Base-by-base conservation (phyloP, 2,888 invertebrate genomes). In the Galeopsomyia nigrocyanea region DNA sequence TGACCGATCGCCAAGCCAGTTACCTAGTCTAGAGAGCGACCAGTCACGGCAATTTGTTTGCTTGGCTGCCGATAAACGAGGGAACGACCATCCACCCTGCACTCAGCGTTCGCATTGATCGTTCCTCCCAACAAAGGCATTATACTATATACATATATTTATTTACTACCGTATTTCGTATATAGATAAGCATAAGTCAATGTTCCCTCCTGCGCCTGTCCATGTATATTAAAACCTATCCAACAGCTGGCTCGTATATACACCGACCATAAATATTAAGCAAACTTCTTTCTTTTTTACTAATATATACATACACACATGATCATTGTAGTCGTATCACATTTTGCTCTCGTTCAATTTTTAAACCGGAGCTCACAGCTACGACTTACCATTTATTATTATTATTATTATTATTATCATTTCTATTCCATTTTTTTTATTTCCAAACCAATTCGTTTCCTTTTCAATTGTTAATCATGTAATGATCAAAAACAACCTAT, bases 41-140 rank as follows among this genome's bases (percentile, higher is more conserved):
- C 39, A 39, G 39, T 39, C 39, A 39, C 39, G 13, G 39, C 39
- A 39, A 39, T 9, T 7, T 39, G 10, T 10, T 39, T 39, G 39
- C 39, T 39, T 39, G 39, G 39, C 39, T 39, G 39, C 39, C 39
- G 53, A 21, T 21, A 53, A 53, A 17, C 7, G 53, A 17, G 53
- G 13, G 6, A 53, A 19, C 53, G 53, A 53, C 53, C n/a, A n/a
- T 3, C n/a, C 50, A n/a, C n/a, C n/a, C n/a, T n/a, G n/a, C 26
- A 26, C 26, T 5, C 26, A 5, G 2, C 26, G 26, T 26, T 5
- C 53, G 39, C 39, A 22, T 61, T 19, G 6, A 13, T 22, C 16
- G 26, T 10, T 16, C 16, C 39, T 46, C 17, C 31, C 22, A 46
- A 50, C n/a, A n/a, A 68, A 61, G 68, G 68, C 68, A 68, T 68